phyloP scores from a whole-genome alignment of 1,140 invertebrate species.

The Euwallacea similis region DNA sequence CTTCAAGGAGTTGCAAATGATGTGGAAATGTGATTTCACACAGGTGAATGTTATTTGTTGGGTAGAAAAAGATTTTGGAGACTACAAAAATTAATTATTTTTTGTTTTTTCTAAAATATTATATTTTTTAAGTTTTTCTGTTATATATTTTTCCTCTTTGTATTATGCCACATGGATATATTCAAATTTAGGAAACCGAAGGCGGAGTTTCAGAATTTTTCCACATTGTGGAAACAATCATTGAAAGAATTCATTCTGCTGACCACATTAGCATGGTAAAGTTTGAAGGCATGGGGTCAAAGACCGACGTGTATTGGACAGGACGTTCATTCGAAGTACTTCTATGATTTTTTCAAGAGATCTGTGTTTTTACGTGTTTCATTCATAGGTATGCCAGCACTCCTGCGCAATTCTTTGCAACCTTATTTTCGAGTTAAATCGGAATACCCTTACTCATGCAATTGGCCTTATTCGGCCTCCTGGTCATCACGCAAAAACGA shows the following conservation, averaged over 20 bases:
- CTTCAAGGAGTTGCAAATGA: too few relatives aligned
- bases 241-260: constrained; percentile 1
- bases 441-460: constrained; percentile 63
- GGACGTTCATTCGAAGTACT: neutral
- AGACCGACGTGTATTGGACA: constrained; percentile 12
- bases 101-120: too few relatives aligned
- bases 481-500: constrained; percentile 81
- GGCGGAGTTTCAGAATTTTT: too few relatives aligned
- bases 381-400: constrained; percentile 10
- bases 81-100: too few relatives aligned
- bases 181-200: too few relatives aligned
- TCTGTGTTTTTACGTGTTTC: neutral
- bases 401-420: constrained; percentile 11
- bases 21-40: too few relatives aligned
- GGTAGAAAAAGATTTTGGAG: too few relatives aligned
- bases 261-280: neutral
- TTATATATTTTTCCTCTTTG: too few relatives aligned
- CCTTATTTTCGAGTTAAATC: constrained; percentile 7
- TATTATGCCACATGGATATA: too few relatives aligned
- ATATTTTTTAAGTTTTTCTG: too few relatives aligned
- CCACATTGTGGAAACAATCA: neutral
- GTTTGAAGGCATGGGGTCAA: neutral
- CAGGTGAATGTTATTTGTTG: too few relatives aligned
- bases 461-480: constrained; percentile 83
- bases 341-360: neutral